Percentiles rank a stretch among this genome's conserved stretches.
Evolutionary conservation across 2,113 vertebrate species (phyloP).

Genomic region (Psittacus erithacus): DNA sequence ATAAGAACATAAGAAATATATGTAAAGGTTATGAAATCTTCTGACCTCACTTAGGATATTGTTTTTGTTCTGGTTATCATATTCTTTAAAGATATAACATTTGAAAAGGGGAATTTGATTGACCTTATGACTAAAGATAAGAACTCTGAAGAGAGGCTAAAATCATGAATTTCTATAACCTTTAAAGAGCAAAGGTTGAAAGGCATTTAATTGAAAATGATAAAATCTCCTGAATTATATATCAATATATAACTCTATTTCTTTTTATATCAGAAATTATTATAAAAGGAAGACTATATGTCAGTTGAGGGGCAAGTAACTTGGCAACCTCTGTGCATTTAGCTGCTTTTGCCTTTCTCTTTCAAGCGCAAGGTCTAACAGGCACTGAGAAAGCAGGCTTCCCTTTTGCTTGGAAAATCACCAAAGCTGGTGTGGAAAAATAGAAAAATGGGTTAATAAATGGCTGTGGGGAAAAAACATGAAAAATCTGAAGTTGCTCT

Average conservation of each 20-base stretch:
- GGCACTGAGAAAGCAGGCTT: background rate
- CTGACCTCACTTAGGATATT: constrained; percentile 53
- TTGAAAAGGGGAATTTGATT: constrained; percentile 70
- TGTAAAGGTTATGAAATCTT: constrained; percentile 50
- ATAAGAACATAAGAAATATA: constrained; percentile 19
- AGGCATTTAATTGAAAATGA: constrained; percentile 67
- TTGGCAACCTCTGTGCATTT: background rate
- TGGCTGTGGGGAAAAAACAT: fast-evolving
- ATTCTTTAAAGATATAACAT: constrained; percentile 61
- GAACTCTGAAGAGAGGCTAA: constrained; percentile 49
- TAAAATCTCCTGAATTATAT: constrained; percentile 50
- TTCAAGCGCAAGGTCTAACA: background rate
- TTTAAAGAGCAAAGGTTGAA: constrained; percentile 71
- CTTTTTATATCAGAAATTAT: constrained; percentile 48
- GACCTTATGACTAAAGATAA: constrained; percentile 64
- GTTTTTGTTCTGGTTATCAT: constrained; percentile 60
- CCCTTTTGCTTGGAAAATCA: background rate
- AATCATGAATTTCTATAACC: constrained; percentile 67
- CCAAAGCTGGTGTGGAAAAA: background rate
- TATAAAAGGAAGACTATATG: constrained; percentile 18
- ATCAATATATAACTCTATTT: constrained; percentile 60
- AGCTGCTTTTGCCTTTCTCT: background rate
- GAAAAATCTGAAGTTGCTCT: background rate
- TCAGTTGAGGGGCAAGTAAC: constrained; percentile 26
- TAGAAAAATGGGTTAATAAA: background rate